These are phyloP conservation scores for Hypomecis punctinalis DNA, from an alignment of 2,888 invertebrate species.

Conservation along the genomic window DNA sequence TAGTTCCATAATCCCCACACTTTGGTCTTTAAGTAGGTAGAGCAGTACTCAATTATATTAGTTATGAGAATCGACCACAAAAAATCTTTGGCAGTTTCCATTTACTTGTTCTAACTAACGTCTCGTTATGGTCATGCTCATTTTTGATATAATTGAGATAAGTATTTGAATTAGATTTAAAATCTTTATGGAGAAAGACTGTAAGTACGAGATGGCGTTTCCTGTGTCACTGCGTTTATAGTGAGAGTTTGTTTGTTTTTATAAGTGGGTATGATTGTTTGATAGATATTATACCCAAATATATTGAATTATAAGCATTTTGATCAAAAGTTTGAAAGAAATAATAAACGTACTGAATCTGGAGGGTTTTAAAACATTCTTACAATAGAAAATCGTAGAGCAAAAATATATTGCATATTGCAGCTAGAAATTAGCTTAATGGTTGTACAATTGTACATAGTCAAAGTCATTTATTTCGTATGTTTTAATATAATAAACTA, in stretches of 20 bases:
- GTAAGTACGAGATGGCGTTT: background rate
- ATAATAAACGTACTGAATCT: no score
- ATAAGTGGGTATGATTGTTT: background rate
- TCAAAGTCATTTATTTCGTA: no score
- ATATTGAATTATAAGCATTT: no score
- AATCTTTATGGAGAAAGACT: background rate
- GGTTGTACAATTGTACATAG: no score
- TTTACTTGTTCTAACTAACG: constrained; percentile 30
- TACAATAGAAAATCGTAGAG: no score
- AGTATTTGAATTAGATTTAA: constrained; percentile 18
- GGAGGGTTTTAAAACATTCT: no score
- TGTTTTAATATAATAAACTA: no score
- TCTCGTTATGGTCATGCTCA: constrained; percentile 34
- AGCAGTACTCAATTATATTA: constrained; percentile 55
- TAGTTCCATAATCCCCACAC: background rate
- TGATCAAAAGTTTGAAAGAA: no score
- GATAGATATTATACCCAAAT: no score
- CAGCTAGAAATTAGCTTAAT: no score
- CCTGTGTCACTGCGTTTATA: background rate
- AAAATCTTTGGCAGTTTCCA: constrained; percentile 40
- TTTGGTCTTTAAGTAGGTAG: background rate
- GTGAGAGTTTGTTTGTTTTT: background rate
- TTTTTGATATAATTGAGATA: constrained; percentile 32
- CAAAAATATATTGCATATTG: no score
- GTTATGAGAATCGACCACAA: constrained; percentile 35